phyloP scores from a whole-genome alignment of 92 coral and sea anemone genomes.

The Parazoanthus swiftii region DNA sequence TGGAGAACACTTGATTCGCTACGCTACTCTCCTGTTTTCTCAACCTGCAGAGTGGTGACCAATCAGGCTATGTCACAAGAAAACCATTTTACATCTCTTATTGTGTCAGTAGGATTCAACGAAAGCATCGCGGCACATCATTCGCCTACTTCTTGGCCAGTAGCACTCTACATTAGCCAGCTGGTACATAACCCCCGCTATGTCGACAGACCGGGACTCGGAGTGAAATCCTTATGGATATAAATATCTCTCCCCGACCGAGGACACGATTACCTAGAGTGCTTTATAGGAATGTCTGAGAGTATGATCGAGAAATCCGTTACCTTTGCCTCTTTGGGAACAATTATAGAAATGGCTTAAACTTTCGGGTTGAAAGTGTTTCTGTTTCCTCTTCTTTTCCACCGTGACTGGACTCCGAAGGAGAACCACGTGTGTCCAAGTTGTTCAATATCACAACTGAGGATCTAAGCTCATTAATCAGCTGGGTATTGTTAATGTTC shows the following conservation, averaged over 20 bases:
- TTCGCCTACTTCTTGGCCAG: background rate
- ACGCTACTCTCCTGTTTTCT: no score
- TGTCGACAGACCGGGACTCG: background rate
- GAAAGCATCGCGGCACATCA: background rate
- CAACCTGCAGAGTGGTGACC: no score
- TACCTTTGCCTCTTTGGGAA: background rate
- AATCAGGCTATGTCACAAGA: no score
- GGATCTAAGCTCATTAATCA: background rate
- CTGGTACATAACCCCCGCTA: background rate
- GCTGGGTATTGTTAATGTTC: background rate
- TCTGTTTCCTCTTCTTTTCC: no score
- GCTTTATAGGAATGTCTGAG: background rate
- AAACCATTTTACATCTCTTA: no score
- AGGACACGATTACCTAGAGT: background rate
- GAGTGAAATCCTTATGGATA: no score
- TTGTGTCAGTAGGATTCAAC: background rate
- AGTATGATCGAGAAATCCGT: background rate
- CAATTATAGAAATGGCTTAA: background rate
- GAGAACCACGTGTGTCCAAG: no score
- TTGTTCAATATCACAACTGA: background rate
- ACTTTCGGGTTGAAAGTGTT: background rate
- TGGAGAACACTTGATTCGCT: no score
- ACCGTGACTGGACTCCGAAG: no score
- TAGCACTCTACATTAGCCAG: background rate
- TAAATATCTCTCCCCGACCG: background rate